phyloP scores from a whole-genome alignment of 2,888 invertebrate species.

The Drosophila nigricruria region DNA sequence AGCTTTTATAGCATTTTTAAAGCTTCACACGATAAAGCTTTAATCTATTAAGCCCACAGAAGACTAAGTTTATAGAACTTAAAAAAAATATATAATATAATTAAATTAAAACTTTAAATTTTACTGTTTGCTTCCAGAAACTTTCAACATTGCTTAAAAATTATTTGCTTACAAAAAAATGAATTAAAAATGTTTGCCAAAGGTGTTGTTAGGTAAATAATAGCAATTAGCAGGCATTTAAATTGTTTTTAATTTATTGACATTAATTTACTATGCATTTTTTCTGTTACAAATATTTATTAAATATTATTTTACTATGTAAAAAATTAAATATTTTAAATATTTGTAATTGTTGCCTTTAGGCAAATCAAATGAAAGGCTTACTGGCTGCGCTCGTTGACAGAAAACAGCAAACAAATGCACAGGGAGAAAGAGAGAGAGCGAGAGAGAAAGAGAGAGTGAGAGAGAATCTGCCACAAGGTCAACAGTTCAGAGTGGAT shows the following conservation, averaged over 20 bases:
- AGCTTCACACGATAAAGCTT: too few species aligned
- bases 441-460: not conserved
- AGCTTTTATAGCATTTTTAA: too few species aligned
- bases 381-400: constrained; percentile 21
- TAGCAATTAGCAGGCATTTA: not conserved
- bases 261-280: not conserved
- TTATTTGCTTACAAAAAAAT: too few species aligned
- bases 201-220: constrained; percentile 2
- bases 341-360: constrained; percentile 20
- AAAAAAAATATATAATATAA: too few species aligned
- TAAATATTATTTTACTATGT: not conserved
- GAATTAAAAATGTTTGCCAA: not conserved
- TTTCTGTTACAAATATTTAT: constrained; percentile 2
- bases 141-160: too few species aligned
- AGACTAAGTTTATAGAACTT: too few species aligned
- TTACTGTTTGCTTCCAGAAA: too few species aligned
- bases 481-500: constrained; percentile 65
- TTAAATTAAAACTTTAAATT: too few species aligned
- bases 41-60: too few species aligned
- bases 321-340: not conserved
- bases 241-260: not conserved
- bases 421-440: not conserved
- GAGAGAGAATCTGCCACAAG: constrained; percentile 31
- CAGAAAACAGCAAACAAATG: constrained; percentile 30
- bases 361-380: constrained; percentile 18